A percentile compares a stretch with the other conserved stretches of the same genome.
Conservation (phyloP, 2,797 vertebrate genomes). For the Danio aesculapii region DNA sequence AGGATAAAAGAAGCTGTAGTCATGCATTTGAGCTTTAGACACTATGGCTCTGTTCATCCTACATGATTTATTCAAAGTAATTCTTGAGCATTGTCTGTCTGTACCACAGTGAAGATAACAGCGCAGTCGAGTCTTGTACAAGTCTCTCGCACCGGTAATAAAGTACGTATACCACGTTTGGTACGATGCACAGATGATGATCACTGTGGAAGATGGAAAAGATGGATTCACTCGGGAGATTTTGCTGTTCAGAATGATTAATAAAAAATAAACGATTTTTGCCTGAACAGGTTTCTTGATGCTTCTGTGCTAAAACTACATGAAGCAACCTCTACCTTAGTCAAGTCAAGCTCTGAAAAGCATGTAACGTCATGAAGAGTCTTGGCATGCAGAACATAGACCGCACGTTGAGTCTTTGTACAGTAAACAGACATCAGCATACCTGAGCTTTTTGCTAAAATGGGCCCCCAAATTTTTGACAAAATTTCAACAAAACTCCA, state of each 20-base stretch:
- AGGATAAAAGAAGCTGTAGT: conserved; percentile 12
- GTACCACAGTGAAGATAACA: not conserved
- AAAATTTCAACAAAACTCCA: not conserved
- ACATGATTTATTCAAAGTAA: conserved; percentile 4
- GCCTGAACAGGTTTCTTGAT: not conserved
- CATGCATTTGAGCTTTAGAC: conserved; percentile 16
- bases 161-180: not conserved
- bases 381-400: not conserved
- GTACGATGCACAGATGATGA: not conserved
- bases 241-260: not conserved
- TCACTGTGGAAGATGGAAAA: not conserved
- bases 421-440: not conserved
- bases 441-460: not conserved
- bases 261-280: not conserved
- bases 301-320: not conserved
- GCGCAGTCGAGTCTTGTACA: not conserved
- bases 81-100: not conserved
- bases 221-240: not conserved
- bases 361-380: not conserved
- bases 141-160: not conserved
- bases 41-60: not conserved
- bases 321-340: not conserved
- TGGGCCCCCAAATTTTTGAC: not conserved
- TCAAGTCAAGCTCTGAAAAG: not conserved
- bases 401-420: not conserved